phyloP scores from a whole-genome alignment of 1,140 invertebrate genomes.

The Heliothis subflexa region DNA sequence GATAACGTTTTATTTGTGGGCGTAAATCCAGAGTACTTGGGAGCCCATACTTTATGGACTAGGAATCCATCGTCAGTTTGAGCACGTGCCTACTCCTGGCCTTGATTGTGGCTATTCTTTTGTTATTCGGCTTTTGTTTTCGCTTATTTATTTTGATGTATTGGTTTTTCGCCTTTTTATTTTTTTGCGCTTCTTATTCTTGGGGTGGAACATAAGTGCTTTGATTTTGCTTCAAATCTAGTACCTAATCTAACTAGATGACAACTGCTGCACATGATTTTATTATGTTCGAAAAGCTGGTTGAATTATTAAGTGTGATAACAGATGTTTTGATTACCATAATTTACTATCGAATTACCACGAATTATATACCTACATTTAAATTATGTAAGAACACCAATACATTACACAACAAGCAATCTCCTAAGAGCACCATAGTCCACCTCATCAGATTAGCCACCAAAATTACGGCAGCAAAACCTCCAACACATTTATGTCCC shows the following conservation, averaged over 20 bases:
- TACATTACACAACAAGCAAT: too few species aligned
- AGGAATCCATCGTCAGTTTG: slow-evolving; percentile 37
- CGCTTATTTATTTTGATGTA: neutral
- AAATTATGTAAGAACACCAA: too few species aligned
- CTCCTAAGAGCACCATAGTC: too few species aligned
- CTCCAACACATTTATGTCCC: slow-evolving; percentile 20
- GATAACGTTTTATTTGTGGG: slow-evolving; percentile 47
- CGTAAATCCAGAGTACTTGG: slow-evolving; percentile 48
- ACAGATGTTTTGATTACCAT: too few species aligned
- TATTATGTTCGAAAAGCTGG: too few species aligned
- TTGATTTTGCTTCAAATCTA: too few species aligned
- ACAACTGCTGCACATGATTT: too few species aligned
- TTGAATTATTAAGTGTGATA: too few species aligned
- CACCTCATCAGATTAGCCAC: slow-evolving; percentile 3
- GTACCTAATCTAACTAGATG: too few species aligned
- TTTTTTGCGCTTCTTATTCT: neutral
- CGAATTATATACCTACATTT: too few species aligned
- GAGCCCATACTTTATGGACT: slow-evolving; percentile 51
- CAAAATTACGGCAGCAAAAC: slow-evolving; percentile 1
- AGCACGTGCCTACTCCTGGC: slow-evolving; percentile 56
- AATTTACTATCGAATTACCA: too few species aligned
- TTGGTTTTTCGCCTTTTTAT: neutral
- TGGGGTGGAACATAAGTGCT: too few species aligned
- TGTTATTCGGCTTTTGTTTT: neutral
- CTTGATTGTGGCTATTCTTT: slow-evolving; percentile 42